Base-by-base conservation (phyloP, 2,888 invertebrate genomes). In the Cosmorhoe ocellata region DNA sequence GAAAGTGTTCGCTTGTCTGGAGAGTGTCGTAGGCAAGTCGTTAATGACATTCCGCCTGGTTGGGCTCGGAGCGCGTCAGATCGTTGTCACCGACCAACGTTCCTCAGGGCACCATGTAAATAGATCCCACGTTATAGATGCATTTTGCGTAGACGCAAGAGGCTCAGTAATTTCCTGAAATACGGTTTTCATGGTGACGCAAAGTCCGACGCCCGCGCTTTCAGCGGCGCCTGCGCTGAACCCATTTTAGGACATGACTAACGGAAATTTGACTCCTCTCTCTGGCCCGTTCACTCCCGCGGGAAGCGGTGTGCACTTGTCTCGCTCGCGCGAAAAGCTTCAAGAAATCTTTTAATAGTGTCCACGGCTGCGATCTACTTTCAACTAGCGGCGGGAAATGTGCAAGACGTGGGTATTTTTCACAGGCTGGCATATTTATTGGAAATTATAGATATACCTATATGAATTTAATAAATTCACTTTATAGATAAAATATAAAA, bases 181-280 rank as follows among this genome's bases (percentile, higher is more conserved):
- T 87, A 83, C 75, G 84, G 87, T 81, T 80, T 87, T 84, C 82
- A 78, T 75, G 75, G 84, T 89, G 89, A 90, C 89, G 89, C 75
- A 87, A 83, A 85, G 82, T 76, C 81, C 76, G 78, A 86, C 87
- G 88, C 89, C 88, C 90, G 87, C 88, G 87, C 89, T 84, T 86
- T 86, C 87, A 85, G 86, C 90, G 86, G 89, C 87, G 91, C 92
- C 91, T 87, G 86, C 81, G 86, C 82, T 91, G 90, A 86, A 87
- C 91, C 93, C 93, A 93, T 93, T 93, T 93, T 93, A 93, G 93
- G 93, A 92, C 92, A 93, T 92, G 91, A 92, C 91, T 91, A 91
- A 91, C 90, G 91, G 93, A 93, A 93, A 93, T 92, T 90, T 90
- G 92, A 92, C 87, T 87, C 90, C 89, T 84, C 86, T 84, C 80